Conservation (phyloP, 2,888 invertebrate species). For the Pinctada fucata region DNA sequence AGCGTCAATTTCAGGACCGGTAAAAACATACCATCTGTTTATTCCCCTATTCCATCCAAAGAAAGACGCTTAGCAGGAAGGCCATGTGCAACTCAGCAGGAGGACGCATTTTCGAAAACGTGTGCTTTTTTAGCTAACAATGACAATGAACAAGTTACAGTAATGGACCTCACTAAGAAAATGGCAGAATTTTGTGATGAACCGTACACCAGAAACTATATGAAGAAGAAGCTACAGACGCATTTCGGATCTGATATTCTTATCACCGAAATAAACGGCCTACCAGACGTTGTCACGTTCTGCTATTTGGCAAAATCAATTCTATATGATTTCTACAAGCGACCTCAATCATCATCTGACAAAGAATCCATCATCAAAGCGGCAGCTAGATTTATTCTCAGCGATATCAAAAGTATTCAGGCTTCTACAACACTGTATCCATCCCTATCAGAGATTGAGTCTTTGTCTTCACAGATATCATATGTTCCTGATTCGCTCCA, state of each 20-base stretch:
- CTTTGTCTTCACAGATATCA: not conserved
- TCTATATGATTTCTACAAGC: slow-evolving; percentile 29
- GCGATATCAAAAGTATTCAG: not conserved
- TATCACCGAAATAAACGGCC: slow-evolving; percentile 29
- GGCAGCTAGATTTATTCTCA: not conserved
- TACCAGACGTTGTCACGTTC: slow-evolving; percentile 31
- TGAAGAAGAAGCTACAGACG: slow-evolving; percentile 30
- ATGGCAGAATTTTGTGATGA: slow-evolving; percentile 33
- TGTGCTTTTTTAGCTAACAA: not conserved
- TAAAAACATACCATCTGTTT: slow-evolving; percentile 2
- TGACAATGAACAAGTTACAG: slow-evolving; percentile 25
- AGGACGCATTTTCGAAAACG: slow-evolving; percentile 4
- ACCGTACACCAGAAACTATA: slow-evolving; percentile 24
- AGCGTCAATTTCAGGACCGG: slow-evolving; percentile 34
- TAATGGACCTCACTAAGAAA: slow-evolving; percentile 31
- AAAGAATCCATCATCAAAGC: slow-evolving; percentile 2
- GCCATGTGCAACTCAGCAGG: not conserved
- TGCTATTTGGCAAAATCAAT: slow-evolving; percentile 27
- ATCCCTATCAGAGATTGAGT: not conserved
- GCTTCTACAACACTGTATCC: not conserved
- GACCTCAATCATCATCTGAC: not conserved
- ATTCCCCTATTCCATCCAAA: not conserved
- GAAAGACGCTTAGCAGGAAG: not conserved
- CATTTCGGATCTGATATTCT: slow-evolving; percentile 35
- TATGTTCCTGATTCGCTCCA: not conserved